phyloP scores from a whole-genome alignment of 2,113 vertebrate species.

The Chaetorhynchus papuensis region DNA sequence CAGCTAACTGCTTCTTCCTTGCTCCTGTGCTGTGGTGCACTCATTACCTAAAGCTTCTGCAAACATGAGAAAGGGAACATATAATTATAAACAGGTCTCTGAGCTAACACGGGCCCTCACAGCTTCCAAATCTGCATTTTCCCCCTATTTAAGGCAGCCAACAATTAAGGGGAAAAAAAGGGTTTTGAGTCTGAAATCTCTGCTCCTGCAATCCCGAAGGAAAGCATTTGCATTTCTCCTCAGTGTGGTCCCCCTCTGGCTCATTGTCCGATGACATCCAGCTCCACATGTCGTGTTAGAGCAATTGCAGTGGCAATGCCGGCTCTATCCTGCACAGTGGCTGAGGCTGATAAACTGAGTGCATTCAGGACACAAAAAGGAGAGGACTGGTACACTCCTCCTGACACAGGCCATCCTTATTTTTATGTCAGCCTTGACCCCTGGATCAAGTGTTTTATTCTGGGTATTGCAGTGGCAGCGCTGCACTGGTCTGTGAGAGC shows the following conservation, averaged over 20 bases:
- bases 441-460: background rate
- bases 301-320: background rate
- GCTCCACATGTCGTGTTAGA: accelerated
- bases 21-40: background rate
- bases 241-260: background rate
- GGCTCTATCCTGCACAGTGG: background rate
- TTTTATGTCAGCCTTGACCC: background rate
- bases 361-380: background rate
- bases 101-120: background rate
- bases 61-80: background rate
- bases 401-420: background rate
- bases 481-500: background rate
- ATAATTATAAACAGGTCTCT: background rate
- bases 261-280: background rate
- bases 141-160: background rate
- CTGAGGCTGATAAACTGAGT: background rate
- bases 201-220: background rate
- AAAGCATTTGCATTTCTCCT: background rate
- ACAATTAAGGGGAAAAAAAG: background rate
- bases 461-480: background rate
- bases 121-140: background rate
- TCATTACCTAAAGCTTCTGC: background rate
- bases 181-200: background rate
- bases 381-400: background rate
- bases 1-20: background rate